phyloP scores from a whole-genome alignment of 2,888 invertebrate species.

The Pachycephus smyrnensis region DNA sequence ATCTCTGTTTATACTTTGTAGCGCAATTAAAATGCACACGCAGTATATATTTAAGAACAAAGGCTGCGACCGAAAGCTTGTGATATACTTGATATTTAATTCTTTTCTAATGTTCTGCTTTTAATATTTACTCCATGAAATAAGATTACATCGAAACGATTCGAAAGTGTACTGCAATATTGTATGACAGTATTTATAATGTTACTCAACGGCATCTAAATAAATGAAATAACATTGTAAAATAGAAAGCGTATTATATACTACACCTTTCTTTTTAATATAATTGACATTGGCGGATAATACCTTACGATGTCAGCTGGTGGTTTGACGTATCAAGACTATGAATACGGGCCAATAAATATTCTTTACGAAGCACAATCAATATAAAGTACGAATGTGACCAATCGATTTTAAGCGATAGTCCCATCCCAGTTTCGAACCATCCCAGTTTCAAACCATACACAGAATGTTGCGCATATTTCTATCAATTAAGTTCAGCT shows the following conservation, averaged over 20 bases:
- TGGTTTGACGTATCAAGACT: no score
- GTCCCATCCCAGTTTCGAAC: no score
- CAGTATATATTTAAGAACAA: not conserved
- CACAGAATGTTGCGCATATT: not conserved
- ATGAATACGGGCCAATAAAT: no score
- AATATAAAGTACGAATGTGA: no score
- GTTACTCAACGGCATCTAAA: not conserved
- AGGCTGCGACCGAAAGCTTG: not conserved
- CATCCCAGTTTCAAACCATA: no score
- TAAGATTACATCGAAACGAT: not conserved
- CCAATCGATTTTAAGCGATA: no score
- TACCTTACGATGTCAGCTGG: no score
- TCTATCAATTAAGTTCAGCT: not conserved
- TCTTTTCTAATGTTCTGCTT: not conserved
- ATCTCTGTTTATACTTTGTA: not conserved
- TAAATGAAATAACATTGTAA: not conserved
- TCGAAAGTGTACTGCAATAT: not conserved
- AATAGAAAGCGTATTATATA: not conserved
- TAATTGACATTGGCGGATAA: not conserved
- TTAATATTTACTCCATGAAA: not conserved
- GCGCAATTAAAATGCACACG: not conserved
- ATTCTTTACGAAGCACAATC: no score
- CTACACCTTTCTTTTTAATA: not conserved
- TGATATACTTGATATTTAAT: slow-evolving; percentile 2
- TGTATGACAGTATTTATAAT: not conserved